Base-by-base conservation (phyloP, 2,113 vertebrate species). In the Pipra filicauda region DNA sequence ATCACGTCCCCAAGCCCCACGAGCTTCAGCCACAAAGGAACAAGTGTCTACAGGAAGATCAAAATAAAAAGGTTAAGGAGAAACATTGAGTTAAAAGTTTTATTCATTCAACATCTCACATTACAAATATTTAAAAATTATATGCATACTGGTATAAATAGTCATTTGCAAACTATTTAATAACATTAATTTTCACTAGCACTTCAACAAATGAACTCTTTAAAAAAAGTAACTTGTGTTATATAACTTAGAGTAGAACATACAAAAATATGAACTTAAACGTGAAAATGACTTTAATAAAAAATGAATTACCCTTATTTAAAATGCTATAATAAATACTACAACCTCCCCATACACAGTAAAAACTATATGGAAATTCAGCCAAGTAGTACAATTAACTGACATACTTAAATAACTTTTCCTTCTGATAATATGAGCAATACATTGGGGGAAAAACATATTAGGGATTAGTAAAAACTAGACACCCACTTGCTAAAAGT, bases 91-190 rank as follows among this genome's bases (percentile, higher is more conserved):
- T 99, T 98, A 99, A 98, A 98, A 99, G 98, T 99, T 99, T 99
- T 99, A 99, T 99, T 99, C 99, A 98, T 99, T 99, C 99, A 99
- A 99, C 99, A 99, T 99, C 99, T 99, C 99, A 99, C 99, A 99
- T 99, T 99, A 99, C 99, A 99, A 99, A 99, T 99, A 99, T 99
- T 99, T 99, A 99, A 99, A 99, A 99, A 99, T 99, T 99, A 99
- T 99, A 99, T 99, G 99, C 99, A 99, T 99, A 99, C 99, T 99
- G 99, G 99, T 99, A 99, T 99, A 99, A 99, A 99, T 99, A 99
- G 99, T 99, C 99, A 99, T 99, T 99, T 99, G 99, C 99, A 99
- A 99, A 99, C 99, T 98, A 99, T 99, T 99, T 99, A 99, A 99
- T 99, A 99, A 99, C 99, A 99, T 99, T 99, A 99, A 99, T 98